These are phyloP conservation scores for Anguilla anguilla DNA, from an alignment of 2,797 vertebrate species.

Conservation along the genomic window DNA sequence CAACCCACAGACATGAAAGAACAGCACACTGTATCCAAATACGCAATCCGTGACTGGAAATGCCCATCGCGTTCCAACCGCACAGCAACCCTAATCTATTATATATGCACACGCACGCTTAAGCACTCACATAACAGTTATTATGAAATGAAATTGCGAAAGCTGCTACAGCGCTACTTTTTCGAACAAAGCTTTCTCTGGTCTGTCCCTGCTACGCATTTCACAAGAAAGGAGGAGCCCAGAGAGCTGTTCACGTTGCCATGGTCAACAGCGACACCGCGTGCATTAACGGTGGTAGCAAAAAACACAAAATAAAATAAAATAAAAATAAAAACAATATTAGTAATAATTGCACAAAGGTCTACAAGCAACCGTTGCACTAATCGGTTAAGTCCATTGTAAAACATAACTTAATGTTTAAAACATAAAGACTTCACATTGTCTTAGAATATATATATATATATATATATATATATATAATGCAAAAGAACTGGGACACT, in stretches of 20 bases:
- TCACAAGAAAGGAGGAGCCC: conserved; percentile 52
- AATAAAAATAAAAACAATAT: no score
- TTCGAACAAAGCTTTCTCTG: not conserved
- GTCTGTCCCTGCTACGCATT: not conserved
- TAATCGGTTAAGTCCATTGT: no score
- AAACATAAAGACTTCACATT: no score
- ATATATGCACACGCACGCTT: not conserved
- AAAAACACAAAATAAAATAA: not conserved
- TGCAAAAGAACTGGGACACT: no score
- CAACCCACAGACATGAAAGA: conserved; percentile 52
- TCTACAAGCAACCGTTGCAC: no score
- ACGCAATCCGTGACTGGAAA: not conserved
- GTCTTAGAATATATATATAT: no score
- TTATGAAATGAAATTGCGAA: not conserved
- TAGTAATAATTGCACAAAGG: no score
- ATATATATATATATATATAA: no score
- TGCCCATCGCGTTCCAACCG: not conserved
- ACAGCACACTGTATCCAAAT: conserved; percentile 21
- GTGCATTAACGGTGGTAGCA: conserved; percentile 47
- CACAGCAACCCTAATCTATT: not conserved
- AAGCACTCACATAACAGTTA: not conserved
- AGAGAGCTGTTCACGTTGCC: not conserved
- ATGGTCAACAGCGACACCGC: conserved; percentile 54
- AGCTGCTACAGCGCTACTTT: not conserved
- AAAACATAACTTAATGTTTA: no score